Base-by-base conservation (phyloP, 1,140 invertebrate genomes). In the Araneus ventricosus region DNA sequence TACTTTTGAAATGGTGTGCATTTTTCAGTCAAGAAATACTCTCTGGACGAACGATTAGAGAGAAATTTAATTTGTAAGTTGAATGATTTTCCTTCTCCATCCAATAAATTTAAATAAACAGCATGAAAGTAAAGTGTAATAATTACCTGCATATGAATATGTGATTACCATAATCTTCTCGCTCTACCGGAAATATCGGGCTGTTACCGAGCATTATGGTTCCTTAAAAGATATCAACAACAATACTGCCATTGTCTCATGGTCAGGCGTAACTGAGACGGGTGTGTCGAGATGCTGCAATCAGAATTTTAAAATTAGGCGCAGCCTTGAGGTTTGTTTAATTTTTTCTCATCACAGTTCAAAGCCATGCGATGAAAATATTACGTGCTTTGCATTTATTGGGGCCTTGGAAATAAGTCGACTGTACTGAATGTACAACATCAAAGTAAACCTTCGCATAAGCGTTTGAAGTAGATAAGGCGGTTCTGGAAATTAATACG, bases 231-330 rank as follows among this genome's bases (percentile, higher is more conserved):
- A 75, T 75, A 34, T 75, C 70, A 34, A 30, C 70, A 34, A 75
- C 30, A 75, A 75, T 75, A 20, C 34, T 4, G 27, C 27, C 30
- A 37, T 75, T 75, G 70, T 75, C 30, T 75, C 70, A 37, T 1
- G 20, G 70, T 75, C 70, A 34, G 63, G 7, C 10, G 4, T 67
- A 27, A 27, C 63, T 67, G 24, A 34, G 70, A 63, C 34, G 70
- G 70, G 70, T 34, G 70, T 30, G 70, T 20, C 70, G 30, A 34
- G 17, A 22, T 2, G 30, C 20, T 27, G 8, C 34, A 75, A 75
- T 75, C 70, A 75, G 17, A 75, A 75, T 75, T 75, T 75, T 37
- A 75, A 75, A 75, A 34, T 34, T 75, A 75, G 70, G 70, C 37
- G 70, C 27, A 75, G 70, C 70, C 20, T 75, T 75, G 20, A 37